Base-by-base conservation (phyloP, 2,888 invertebrate species). In the Brachynemurus nebulosus region DNA sequence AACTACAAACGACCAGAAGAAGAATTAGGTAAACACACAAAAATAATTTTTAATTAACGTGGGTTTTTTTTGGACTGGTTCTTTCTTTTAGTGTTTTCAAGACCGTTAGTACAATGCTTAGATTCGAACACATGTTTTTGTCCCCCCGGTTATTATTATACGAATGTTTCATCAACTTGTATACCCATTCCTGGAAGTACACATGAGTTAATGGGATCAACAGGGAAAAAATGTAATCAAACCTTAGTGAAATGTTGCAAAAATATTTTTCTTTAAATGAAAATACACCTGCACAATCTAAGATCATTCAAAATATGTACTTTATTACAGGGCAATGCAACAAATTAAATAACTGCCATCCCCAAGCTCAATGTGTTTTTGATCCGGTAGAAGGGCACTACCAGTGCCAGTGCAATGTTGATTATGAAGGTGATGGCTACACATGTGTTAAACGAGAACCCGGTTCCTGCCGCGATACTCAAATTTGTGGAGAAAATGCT, bases 361-460 rank as follows among this genome's bases (percentile, higher is more conserved):
- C 75, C 12, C 78, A 88, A 59, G 92, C 90, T 4, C 72, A 80
- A 41, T 93, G 93, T 59, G 67, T 75, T 43, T 76, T 70, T 61
- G 65, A 72, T 35, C 64, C 72, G 11, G 61, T 69, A 20, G 67
- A 68, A 2, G 66, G 71, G 42, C 64, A 68, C 2, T 76, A 76
- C 53, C 64, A 68, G 45, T 93, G 93, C 58, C 72, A 76, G 36
- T 93, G 93, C 58, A 81, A 78, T 46, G 71, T 76, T n/a, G 90
- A 88, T 3, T 92, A 75, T 64, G 77, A 79, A 56, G 92, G 92
- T 17, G 86, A 92, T 60, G 91, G 90, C 7, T 74, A 71, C 48
- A 74, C 72, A 52, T 92, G 91, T 58, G 69, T 67, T 2, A 74
- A 75, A 52, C 64, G 65, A 55, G 71, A 72, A 51, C 49, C 51